A percentile compares a stretch with the other conserved stretches of the same genome.
These are phyloP conservation scores for Pongo abelii DNA, from an alignment of 2,113 vertebrate species.

Conservation along the genomic window DNA sequence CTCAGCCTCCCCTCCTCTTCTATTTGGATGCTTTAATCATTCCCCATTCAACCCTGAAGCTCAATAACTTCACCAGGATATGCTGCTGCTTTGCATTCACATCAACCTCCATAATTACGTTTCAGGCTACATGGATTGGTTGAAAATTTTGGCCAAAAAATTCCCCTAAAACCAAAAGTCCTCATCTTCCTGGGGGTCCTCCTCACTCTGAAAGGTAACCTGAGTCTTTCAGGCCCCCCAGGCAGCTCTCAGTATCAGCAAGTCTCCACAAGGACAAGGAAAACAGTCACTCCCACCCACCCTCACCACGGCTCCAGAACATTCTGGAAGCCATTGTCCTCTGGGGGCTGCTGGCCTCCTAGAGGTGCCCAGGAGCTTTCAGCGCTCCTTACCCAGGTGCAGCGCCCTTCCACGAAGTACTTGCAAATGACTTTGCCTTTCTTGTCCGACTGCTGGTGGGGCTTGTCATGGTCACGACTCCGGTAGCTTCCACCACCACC, in stretches of 20 bases:
- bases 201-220: background rate
- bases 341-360: background rate
- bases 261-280: background rate
- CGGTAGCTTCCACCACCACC: conserved; percentile 83
- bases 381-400: conserved; percentile 91
- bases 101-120: background rate
- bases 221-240: background rate
- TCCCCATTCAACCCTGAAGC: background rate
- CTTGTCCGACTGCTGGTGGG: conserved; percentile 91
- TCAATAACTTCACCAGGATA: background rate
- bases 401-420: conserved; percentile 96
- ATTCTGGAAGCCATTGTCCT: fast-evolving
- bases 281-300: no score
- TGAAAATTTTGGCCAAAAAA: background rate
- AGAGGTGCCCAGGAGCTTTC: background rate
- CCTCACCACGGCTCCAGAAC: background rate
- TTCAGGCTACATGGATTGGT: background rate
- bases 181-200: background rate
- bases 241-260: background rate
- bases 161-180: background rate
- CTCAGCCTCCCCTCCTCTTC: background rate
- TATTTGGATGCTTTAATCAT: background rate
- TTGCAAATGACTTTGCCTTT: conserved; percentile 98
- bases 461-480: conserved; percentile 90
- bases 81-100: background rate